These are phyloP conservation scores for Arnoldichthys spilopterus DNA, from an alignment of 2,797 vertebrate genomes.

Conservation along the genomic window DNA sequence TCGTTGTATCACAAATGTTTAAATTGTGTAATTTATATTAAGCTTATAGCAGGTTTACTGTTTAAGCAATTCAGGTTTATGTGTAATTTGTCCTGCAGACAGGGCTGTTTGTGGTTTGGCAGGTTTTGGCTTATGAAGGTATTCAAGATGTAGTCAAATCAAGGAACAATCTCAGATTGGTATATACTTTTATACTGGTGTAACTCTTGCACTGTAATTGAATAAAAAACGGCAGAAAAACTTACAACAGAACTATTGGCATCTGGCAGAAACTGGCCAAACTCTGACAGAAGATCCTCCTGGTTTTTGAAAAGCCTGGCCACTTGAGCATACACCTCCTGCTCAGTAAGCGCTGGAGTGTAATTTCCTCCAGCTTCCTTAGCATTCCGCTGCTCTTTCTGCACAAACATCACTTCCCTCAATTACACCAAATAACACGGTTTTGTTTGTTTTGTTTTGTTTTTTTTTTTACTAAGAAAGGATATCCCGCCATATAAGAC, in stretches of 20 bases:
- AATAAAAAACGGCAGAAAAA: slow-evolving; percentile 33
- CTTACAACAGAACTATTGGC: slow-evolving; percentile 96
- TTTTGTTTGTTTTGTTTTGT: background rate
- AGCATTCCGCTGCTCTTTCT: slow-evolving; percentile 98
- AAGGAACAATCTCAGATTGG: background rate
- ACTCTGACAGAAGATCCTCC: slow-evolving; percentile 96
- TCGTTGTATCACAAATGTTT: background rate
- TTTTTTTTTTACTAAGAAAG: background rate
- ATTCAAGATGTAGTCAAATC: background rate
- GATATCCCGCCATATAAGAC: background rate
- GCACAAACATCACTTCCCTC: slow-evolving; percentile 42
- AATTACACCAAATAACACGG: slow-evolving; percentile 9
- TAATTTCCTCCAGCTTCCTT: slow-evolving; percentile 98
- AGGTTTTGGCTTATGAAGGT: background rate
- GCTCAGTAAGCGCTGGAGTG: slow-evolving; percentile 93
- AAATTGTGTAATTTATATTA: background rate
- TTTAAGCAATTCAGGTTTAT: background rate
- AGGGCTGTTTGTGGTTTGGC: background rate
- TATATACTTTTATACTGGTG: background rate
- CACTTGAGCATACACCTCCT: slow-evolving; percentile 99
- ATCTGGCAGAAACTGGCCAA: slow-evolving; percentile 97
- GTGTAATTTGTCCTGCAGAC: background rate
- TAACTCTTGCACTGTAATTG: background rate
- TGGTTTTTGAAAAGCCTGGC: slow-evolving; percentile 98
- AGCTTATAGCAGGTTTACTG: background rate